Percentiles rank a stretch among this genome's conserved stretches.
Conservation (phyloP, 2,888 invertebrate species). For the Philereme vetulata region DNA sequence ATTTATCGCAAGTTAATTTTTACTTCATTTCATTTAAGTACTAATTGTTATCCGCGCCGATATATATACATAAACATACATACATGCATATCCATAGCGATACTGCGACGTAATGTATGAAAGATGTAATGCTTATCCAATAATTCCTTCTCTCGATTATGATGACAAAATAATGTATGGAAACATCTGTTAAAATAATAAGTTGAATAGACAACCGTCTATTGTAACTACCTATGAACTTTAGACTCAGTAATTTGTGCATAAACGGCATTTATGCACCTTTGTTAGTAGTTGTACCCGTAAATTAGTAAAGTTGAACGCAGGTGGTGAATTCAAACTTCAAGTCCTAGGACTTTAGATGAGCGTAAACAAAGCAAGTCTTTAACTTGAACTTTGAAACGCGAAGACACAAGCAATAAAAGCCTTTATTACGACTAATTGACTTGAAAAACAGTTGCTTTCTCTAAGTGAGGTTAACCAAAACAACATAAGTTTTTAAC, state of each 20-base stretch:
- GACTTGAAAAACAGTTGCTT: neutral
- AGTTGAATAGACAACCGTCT: too few relatives aligned
- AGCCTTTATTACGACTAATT: neutral
- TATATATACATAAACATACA: too few relatives aligned
- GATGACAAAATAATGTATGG: too few relatives aligned
- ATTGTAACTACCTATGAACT: too few relatives aligned
- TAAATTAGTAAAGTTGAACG: slow-evolving; percentile 21
- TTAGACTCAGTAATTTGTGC: neutral
- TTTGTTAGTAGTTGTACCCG: slow-evolving; percentile 3
- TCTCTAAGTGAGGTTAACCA: neutral
- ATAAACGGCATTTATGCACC: neutral
- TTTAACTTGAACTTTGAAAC: slow-evolving; percentile 6
- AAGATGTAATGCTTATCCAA: too few relatives aligned
- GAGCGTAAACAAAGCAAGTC: slow-evolving; percentile 16
- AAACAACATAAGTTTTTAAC: neutral
- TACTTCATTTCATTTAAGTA: too few relatives aligned
- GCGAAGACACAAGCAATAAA: slow-evolving; percentile 5
- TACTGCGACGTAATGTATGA: too few relatives aligned
- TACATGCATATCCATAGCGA: too few relatives aligned
- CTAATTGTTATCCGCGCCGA: too few relatives aligned
- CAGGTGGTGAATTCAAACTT: slow-evolving; percentile 21
- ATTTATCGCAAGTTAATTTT: too few relatives aligned
- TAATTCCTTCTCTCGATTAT: too few relatives aligned
- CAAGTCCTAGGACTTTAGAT: neutral
- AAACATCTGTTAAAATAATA: too few relatives aligned